These are phyloP conservation scores for Clarias gariepinus DNA, from an alignment of 2,113 vertebrate genomes.

Conservation along the genomic window DNA sequence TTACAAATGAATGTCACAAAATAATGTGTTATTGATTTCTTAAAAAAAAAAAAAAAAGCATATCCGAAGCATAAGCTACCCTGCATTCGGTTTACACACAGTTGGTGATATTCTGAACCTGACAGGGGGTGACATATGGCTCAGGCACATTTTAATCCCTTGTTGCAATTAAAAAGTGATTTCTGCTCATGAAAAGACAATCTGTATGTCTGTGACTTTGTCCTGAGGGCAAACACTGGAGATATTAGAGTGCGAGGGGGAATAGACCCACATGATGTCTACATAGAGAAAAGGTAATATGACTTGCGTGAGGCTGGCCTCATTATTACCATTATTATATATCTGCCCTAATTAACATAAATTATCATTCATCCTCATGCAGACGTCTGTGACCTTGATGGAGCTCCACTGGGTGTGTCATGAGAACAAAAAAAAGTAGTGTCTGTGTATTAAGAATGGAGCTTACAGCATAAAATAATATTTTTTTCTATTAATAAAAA, in stretches of 20 bases:
- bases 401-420: not conserved
- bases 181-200: slow-evolving; percentile 26
- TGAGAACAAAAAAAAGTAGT: not conserved
- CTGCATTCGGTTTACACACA: not conserved
- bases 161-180: slow-evolving; percentile 33
- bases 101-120: not conserved
- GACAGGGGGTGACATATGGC: not conserved
- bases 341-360: slow-evolving; percentile 38
- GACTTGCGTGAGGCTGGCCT: slow-evolving; percentile 27
- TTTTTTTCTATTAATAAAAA: too few species aligned
- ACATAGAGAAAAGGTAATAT: slow-evolving; percentile 19
- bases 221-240: slow-evolving; percentile 29
- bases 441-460: not conserved
- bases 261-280: slow-evolving; percentile 1
- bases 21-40: not conserved
- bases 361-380: slow-evolving; percentile 31
- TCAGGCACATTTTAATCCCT: not conserved
- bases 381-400: slow-evolving; percentile 26
- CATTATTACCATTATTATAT: slow-evolving; percentile 36
- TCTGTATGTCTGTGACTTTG: slow-evolving; percentile 32
- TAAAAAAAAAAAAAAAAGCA: not conserved
- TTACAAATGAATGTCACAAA: not conserved
- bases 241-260: not conserved
- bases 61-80: not conserved
- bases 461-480: not conserved